Base-by-base conservation (phyloP, 2,797 vertebrate genomes). In the Muscicapa comitata region DNA sequence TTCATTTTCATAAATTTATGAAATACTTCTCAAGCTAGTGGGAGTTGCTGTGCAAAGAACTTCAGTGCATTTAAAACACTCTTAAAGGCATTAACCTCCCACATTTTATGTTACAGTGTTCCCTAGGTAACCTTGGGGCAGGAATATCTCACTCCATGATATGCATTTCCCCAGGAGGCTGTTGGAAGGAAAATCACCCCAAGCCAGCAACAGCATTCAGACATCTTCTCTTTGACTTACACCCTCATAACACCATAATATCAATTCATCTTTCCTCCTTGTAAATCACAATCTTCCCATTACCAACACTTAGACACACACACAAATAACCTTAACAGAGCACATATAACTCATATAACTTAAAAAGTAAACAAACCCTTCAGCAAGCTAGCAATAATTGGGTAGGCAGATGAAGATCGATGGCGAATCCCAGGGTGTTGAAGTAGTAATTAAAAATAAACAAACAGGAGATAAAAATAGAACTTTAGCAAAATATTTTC, bases 381-480 rank as follows among this genome's bases (percentile, higher is more conserved):
- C 86, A 90, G 83, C 90, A 94, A 95, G 82, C 82, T 67, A 54
- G 93, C 31, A 70, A 90, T 94, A 80, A 95, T 92, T 84, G 67
- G 74, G 92, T 88, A 93, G 96, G 93, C 94, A 95, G 94, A 96
- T 83, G 80, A 90, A 95, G 91, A 96, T 96, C 47, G 15, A 94
- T 94, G 79, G 86, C 67, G 92, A 96, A 94, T 92, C 95, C 91
- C 94, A 84, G 58, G 82, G 45, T 72, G 88, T 35, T 67, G 70
- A 89, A 93, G 54, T 62, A 94, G 94, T 96, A 97, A 97, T 97
- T 96, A 97, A 96, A 96, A 96, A 95, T 93, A 96, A 96, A 95
- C 91, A 96, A 97, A 94, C 73, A 82, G 37, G 40, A 93, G 76
- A 81, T 81, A 94, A 96, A 96, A 95, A 96, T 94, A 96, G 91